Evolutionary conservation across 2,888 invertebrate genomes (phyloP), one percentile per base, ranked within the genome.

Genomic region (Linnaemya tessellans): DNA sequence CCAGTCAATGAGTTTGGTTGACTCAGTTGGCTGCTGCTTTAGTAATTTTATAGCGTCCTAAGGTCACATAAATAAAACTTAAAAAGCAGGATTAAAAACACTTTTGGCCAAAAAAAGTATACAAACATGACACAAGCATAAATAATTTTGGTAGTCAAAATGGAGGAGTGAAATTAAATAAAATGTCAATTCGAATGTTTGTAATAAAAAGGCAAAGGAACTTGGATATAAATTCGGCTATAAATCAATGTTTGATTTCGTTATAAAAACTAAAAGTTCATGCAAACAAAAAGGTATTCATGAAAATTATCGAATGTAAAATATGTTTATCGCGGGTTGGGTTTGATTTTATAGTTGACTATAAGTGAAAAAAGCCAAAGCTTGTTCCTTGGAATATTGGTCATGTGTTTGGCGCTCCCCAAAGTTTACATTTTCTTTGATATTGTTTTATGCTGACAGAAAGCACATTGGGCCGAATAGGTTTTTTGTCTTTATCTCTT

Each of bases 1-100:
- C 62, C 74, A 64, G 20, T 62, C 84, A 74, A 49, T 73, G 68
- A 74, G 43, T 71, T 74, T 20, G 38, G 49, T 51, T 65, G 80
- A 71, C 41, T 62, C 70, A 49, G 71, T 54, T 54, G 60, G 60
- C 67, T 67, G 60, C 67, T 67, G 38, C 25, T 25, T 49, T 64
- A 46, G 25, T 41, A 11, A 62, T n/a, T 75, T 65, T 41, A 25
- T 25, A 30, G 49, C 30, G 49, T 41, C 60, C 80, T 70, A 70
- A 82, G 79, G 81, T 85, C 79, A 82, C 64, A 64, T 64, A 73
- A 70, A 74, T 81, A 81, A 85, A 81, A 79, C 35, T 49, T 22
- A 58, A 62, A 75, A 68, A 64, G 70, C 71, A 56, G 41, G 51
- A 56, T 71, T 65, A 56, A 46, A 65, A 65, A 62, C 70, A 58